A percentile compares a stretch with the other conserved stretches of the same genome.
phyloP scores from a whole-genome alignment of 2,888 invertebrate genomes.

The Lasioglossum leucozonium region DNA sequence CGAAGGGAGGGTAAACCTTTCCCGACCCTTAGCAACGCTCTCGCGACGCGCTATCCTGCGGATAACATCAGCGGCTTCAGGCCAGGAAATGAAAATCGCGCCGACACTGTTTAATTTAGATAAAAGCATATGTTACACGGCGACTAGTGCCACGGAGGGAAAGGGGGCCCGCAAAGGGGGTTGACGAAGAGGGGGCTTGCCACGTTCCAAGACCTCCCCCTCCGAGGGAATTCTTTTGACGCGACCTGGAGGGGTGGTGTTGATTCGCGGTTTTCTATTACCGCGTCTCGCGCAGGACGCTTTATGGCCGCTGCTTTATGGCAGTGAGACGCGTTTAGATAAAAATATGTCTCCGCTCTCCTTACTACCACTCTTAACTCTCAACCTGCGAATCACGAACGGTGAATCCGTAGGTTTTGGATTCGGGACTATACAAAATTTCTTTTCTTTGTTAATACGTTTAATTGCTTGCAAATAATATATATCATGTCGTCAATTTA shows the following conservation, averaged over 20 bases:
- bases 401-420: neutral
- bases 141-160: constrained; percentile 57
- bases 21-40: constrained; percentile 79
- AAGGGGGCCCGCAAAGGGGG: neutral
- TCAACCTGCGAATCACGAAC: neutral
- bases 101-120: constrained; percentile 86
- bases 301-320: constrained; percentile 30
- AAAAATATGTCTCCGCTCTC: constrained; percentile 29
- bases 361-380: neutral
- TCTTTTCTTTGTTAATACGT: too few relatives aligned
- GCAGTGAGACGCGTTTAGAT: constrained; percentile 26
- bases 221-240: constrained; percentile 45
- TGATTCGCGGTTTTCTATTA: constrained; percentile 63
- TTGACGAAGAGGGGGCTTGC: neutral
- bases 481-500: too few relatives aligned
- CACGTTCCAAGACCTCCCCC: constrained; percentile 43
- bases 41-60: constrained; percentile 82
- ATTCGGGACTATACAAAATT: too few relatives aligned
- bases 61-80: constrained; percentile 85
- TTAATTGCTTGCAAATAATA: too few relatives aligned
- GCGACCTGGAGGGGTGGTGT: neutral
- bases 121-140: constrained; percentile 86
- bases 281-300: constrained; percentile 26
- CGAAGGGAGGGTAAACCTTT: constrained; percentile 73
- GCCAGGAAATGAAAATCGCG: constrained; percentile 86